Evolutionary conservation across 2,888 invertebrate genomes (phyloP), one percentile per base, ranked within the genome.

Genomic region (Asteroscopus sphinx): DNA sequence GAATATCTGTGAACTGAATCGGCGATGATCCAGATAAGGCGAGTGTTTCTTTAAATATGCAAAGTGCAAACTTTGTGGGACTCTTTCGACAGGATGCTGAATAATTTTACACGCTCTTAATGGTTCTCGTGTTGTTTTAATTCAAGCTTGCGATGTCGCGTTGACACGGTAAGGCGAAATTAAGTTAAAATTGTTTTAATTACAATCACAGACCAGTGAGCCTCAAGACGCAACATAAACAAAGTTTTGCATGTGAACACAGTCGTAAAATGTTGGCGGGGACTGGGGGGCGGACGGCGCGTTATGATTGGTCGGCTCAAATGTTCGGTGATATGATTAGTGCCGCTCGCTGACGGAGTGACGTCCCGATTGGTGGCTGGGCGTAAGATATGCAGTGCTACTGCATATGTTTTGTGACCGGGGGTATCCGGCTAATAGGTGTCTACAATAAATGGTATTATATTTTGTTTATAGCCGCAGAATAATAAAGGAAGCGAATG

Each of bases 71-170:
- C 90, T 91, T 91, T 90, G 89, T 86, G 82, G 83, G 83, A 80
- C 84, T 84, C 85, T 88, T 89, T 89, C 89, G 90, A 90, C 89
- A 87, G 90, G 87, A 87, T 81, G 77, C 89, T 91, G 92, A 92
- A 93, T 93, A 92, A 93, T 92, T 92, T 92, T 92, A 92, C 92
- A 93, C 91, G 89, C 86, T 89, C 89, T 91, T 92, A 91, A 92
- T 90, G 89, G 85, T 85, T 86, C 64, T 89, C 88, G 83, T 92
- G 90, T 91, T 86, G 82, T 82, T 86, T 90, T 91, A 89, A 88
- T 91, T 91, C 87, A 83, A 83, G 68, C 77, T 82, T 82, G 85
- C 78, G 67, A 77, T 80, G 80, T 81, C 77, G 80, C 82, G 77
- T 80, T 88, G 89, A 89, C 85, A 86, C 79, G 78, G 78, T 86